Conservation (phyloP, 2,888 invertebrate genomes). For the Nebria brevicollis region DNA sequence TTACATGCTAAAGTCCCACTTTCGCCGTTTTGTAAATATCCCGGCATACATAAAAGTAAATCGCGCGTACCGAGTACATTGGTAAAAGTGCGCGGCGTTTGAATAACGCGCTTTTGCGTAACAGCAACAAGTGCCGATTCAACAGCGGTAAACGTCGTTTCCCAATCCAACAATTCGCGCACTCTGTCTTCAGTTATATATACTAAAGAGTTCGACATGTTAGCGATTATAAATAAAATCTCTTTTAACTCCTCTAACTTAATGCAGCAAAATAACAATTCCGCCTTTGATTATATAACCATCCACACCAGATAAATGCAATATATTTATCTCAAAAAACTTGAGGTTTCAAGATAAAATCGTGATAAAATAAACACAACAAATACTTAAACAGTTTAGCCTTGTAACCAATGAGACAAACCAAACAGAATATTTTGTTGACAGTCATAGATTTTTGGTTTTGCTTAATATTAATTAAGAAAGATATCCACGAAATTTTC, state of each 20-base stretch:
- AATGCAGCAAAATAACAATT: too few relatives aligned
- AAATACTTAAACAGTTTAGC: too few relatives aligned
- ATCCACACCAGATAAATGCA: too few relatives aligned
- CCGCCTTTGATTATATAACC: too few relatives aligned
- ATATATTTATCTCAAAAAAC: too few relatives aligned
- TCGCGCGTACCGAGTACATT: constrained; percentile 51
- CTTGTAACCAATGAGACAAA: too few relatives aligned
- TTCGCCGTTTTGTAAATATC: constrained; percentile 59
- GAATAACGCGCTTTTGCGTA: constrained; percentile 54
- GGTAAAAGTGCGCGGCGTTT: constrained; percentile 59
- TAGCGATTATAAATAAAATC: background rate
- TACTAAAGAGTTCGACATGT: constrained; percentile 15
- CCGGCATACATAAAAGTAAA: constrained; percentile 63
- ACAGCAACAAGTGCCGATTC: constrained; percentile 61
- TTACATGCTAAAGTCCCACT: constrained; percentile 62
- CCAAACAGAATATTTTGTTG: too few relatives aligned
- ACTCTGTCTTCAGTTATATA: constrained; percentile 56
- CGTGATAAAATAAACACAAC: too few relatives aligned
- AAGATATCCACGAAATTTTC: too few relatives aligned
- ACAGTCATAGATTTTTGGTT: too few relatives aligned
- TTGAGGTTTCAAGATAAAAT: too few relatives aligned
- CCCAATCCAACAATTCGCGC: constrained; percentile 60
- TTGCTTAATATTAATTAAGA: too few relatives aligned
- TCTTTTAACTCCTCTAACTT: background rate
- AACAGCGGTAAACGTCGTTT: constrained; percentile 59